Evolutionary conservation across 2,888 invertebrate genomes (phyloP), one percentile per base, ranked within the genome.

Genomic region (Clusia tigrina): DNA sequence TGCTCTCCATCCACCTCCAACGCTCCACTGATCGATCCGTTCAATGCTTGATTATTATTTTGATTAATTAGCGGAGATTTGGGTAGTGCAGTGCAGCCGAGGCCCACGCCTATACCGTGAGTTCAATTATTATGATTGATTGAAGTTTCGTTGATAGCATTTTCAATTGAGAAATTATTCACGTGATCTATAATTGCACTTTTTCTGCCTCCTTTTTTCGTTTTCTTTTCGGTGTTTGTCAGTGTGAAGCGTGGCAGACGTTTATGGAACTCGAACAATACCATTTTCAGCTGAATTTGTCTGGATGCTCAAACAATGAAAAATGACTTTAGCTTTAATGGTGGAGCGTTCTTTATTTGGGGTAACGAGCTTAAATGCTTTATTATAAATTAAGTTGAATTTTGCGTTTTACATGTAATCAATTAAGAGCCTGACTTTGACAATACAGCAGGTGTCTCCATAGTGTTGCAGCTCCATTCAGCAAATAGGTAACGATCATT

Each of bases 1-100:
- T 3, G 37, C 37, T 2, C 22, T 59, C 25, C 18, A 15, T 57
- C 17, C 15, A 15, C 2, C 20, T 18, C 22, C 20, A n/a, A n/a
- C 22, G 55, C 32, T 26, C 51, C 25, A n/a, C 32, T n/a, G 15
- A 63, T 69, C 69, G 75, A 77, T 73, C 77, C 78, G 78, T 77
- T 75, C 77, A 77, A 78, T 75, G 70, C 75, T 74, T 74, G 76
- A 76, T 79, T 79, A 80, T 79, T 78, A 73, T 74, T 78, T 80
- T 81, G 81, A 79, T 79, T 79, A 81, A 79, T 79, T 79, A 79
- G 80, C 71, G 69, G 67, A 72, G 79, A 79, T 81, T 77, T 77
- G 74, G 74, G 70, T 76, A 74, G 77, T 77, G 72, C 78, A 15
- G n/a, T n/a, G n/a, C n/a, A 42, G 10, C n/a, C 42, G 42, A 32